phyloP scores from a whole-genome alignment of 2,888 invertebrate genomes.

The Caenorhabditis panamensis region DNA sequence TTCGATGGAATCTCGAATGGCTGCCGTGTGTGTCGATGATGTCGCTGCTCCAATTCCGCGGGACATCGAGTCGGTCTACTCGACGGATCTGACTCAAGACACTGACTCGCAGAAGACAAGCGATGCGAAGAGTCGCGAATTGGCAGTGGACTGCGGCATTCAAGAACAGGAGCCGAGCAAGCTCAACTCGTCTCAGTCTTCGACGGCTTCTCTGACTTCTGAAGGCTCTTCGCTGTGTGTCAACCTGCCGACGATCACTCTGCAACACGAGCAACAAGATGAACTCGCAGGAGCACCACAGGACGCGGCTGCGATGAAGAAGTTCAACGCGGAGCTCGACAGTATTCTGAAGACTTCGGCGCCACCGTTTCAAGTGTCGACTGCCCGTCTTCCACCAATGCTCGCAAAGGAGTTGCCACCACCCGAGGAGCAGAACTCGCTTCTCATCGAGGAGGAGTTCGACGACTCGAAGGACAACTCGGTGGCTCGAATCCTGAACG shows the following conservation, averaged over 20 bases:
- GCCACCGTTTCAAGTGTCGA: conserved; percentile 57
- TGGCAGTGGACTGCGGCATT: conserved; percentile 48
- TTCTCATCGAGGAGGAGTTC: conserved; percentile 46
- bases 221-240: conserved; percentile 37
- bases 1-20: conserved; percentile 33
- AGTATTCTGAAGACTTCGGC: conserved; percentile 46
- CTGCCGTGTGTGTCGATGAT: neutral
- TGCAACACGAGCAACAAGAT: conserved; percentile 9
- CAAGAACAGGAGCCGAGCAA: neutral
- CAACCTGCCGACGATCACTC: conserved; percentile 1
- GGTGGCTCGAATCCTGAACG: conserved; percentile 50
- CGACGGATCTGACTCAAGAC: conserved; percentile 27
- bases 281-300: conserved; percentile 9
- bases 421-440: conserved; percentile 21
- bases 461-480: conserved; percentile 55
- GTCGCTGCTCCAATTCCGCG: neutral
- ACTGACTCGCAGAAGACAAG: conserved; percentile 32
- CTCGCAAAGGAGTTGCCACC: conserved; percentile 38
- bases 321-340: conserved; percentile 49
- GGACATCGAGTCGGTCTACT: conserved; percentile 34
- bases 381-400: conserved; percentile 55
- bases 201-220: conserved; percentile 7
- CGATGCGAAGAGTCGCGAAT: conserved; percentile 41
- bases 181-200: conserved; percentile 8
- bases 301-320: conserved; percentile 27